Conservation (phyloP, 2,797 vertebrate species). For the Selene dorsalis region DNA sequence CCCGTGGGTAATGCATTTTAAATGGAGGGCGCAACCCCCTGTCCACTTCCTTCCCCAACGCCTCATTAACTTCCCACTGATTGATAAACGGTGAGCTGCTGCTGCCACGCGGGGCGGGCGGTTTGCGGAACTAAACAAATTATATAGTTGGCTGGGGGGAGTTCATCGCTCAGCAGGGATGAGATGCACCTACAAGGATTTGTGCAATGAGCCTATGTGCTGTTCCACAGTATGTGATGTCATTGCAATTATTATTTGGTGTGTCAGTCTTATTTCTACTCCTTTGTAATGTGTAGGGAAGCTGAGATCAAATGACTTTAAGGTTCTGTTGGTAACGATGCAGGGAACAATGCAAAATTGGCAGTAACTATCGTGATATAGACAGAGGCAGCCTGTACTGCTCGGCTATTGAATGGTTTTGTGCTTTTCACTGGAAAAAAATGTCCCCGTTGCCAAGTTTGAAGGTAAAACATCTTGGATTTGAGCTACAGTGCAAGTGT, state of each 20-base stretch:
- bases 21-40: constrained; percentile 55
- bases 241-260: not conserved
- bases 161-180: constrained; percentile 25
- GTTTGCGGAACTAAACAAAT: constrained; percentile 45
- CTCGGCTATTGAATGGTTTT: not conserved
- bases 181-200: constrained; percentile 38
- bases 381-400: not conserved
- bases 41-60: constrained; percentile 4
- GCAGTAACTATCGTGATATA: not conserved
- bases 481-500: not conserved
- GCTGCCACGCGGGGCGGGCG: constrained; percentile 20
- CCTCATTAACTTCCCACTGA: constrained; percentile 75
- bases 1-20: constrained; percentile 71
- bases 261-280: not conserved
- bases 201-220: not conserved
- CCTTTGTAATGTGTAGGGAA: not conserved
- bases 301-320: not conserved
- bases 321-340: not conserved
- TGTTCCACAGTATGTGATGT: not conserved
- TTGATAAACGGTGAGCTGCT: constrained; percentile 69
- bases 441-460: not conserved
- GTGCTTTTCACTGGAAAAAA: not conserved
- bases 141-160: constrained; percentile 23
- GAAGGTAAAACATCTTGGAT: not conserved
- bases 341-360: not conserved